These are phyloP conservation scores for Pachliopta kotzebuea DNA, from an alignment of 2,888 invertebrate genomes.

Conservation along the genomic window DNA sequence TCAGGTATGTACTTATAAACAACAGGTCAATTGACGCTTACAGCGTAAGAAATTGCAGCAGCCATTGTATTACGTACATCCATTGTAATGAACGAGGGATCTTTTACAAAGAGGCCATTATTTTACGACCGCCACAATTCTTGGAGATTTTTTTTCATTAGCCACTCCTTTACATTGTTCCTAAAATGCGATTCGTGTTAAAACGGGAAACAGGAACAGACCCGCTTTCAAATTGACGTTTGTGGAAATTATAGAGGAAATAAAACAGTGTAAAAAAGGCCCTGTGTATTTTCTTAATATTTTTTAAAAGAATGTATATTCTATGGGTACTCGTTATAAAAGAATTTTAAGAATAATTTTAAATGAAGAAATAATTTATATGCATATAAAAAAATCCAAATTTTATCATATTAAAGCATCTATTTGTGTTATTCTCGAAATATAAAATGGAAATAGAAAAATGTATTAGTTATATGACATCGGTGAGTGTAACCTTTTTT, in stretches of 20 bases:
- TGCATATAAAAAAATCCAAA: no score
- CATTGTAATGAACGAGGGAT: slow-evolving; percentile 39
- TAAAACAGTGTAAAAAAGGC: slow-evolving; percentile 4
- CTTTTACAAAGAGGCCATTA: slow-evolving; percentile 40
- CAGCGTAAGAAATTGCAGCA: slow-evolving; percentile 41
- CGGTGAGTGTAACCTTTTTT: neutral
- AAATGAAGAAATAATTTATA: no score
- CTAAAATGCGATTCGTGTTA: slow-evolving; percentile 28
- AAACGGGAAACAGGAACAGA: slow-evolving; percentile 15
- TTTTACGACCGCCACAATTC: slow-evolving; percentile 37
- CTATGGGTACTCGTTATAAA: neutral
- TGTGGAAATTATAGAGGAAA: slow-evolving; percentile 12
- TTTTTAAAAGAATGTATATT: neutral
- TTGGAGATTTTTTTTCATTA: slow-evolving; percentile 36
- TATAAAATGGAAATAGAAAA: no score
- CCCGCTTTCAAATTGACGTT: slow-evolving; percentile 16
- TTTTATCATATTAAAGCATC: no score
- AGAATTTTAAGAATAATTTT: no score
- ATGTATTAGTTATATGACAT: no score
- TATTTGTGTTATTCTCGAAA: no score
- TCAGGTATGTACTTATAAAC: neutral
- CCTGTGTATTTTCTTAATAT: neutral
- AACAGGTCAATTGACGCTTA: neutral
- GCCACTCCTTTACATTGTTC: slow-evolving; percentile 35
- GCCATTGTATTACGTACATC: slow-evolving; percentile 37